Conservation (phyloP, 2,797 vertebrate genomes). For the Catharus ustulatus region DNA sequence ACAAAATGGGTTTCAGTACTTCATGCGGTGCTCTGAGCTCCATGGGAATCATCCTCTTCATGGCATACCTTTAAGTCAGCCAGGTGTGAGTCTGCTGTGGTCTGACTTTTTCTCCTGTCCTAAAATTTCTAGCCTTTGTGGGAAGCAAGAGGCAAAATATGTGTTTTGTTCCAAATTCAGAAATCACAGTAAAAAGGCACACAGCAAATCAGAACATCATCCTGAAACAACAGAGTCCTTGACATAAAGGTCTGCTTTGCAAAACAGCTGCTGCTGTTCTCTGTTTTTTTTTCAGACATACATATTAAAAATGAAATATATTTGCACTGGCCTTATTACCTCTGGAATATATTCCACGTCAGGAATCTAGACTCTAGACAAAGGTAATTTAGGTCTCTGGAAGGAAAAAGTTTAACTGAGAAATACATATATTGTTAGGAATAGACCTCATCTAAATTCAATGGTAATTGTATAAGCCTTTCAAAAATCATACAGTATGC, state of each 20-base stretch:
- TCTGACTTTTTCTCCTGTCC: not conserved
- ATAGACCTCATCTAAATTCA: conserved; percentile 47
- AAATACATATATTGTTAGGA: conserved; percentile 68
- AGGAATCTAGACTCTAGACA: conserved; percentile 52
- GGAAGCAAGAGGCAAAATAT: not conserved
- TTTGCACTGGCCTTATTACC: conserved; percentile 71
- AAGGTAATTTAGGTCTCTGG: conserved; percentile 61
- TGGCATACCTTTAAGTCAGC: conserved; percentile 39
- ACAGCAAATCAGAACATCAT: conserved; percentile 44
- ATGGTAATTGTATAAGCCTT: conserved; percentile 66
- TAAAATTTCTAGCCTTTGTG: conserved; percentile 10
- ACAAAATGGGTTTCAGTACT: not conserved
- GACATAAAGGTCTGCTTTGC: conserved; percentile 15
- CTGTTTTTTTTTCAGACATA: conserved; percentile 54
- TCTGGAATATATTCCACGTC: conserved; percentile 63
- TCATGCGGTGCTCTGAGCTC: conserved; percentile 14
- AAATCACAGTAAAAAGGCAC: conserved; percentile 38
- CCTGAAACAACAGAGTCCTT: conserved; percentile 16
- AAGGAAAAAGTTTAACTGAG: conserved; percentile 73
- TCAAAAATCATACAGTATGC: conserved; percentile 65
- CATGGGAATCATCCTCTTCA: conserved; percentile 9
- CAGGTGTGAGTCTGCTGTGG: not conserved
- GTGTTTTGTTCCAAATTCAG: conserved; percentile 45
- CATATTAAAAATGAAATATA: conserved; percentile 65
- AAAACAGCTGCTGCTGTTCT: conserved; percentile 52